A percentile compares a stretch with the other conserved stretches of the same genome.
phyloP scores from a whole-genome alignment of 2,113 vertebrate genomes.

The Tautogolabrus adspersus region DNA sequence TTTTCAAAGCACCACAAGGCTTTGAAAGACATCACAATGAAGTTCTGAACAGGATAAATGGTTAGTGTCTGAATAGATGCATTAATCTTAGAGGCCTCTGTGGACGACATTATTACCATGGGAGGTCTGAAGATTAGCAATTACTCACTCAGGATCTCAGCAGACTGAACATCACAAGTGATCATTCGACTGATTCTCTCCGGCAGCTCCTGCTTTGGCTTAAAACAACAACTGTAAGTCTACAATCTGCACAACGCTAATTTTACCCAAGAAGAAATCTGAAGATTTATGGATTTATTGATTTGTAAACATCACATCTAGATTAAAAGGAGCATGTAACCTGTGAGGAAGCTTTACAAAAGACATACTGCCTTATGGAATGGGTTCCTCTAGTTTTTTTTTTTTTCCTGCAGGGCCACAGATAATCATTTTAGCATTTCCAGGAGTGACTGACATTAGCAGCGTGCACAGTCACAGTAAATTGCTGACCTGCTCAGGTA shows the following conservation, averaged over 20 bases:
- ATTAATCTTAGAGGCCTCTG: conserved; percentile 33
- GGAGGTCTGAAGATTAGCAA: conserved; percentile 37
- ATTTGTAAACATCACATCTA: background rate
- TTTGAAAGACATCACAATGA: conserved; percentile 41
- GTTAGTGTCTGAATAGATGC: conserved; percentile 34
- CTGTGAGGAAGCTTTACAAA: background rate
- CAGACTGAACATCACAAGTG: conserved; percentile 17
- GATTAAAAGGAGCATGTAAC: background rate
- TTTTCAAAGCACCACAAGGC: conserved; percentile 28
- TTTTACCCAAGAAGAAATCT: background rate
- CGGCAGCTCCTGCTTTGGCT: conserved; percentile 4
- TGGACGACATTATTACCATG: conserved; percentile 20
- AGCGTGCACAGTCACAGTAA: conserved; percentile 1
- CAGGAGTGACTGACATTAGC: conserved; percentile 30
- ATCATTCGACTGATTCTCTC: conserved; percentile 17
- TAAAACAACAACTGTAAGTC: background rate
- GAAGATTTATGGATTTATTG: background rate
- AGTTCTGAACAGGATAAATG: conserved; percentile 39
- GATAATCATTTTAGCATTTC: conserved; percentile 17
- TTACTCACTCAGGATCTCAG: conserved; percentile 26
- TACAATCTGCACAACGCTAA: conserved; percentile 8
- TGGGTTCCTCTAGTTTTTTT: background rate
- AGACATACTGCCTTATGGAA: background rate
- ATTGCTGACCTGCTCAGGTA: conserved; percentile 33
- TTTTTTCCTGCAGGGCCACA: background rate